Percentiles rank a stretch among this genome's conserved stretches.
These are phyloP conservation scores for Drosophila nr. perissopoda DNA, from an alignment of 2,888 invertebrate species.

Conservation along the genomic window DNA sequence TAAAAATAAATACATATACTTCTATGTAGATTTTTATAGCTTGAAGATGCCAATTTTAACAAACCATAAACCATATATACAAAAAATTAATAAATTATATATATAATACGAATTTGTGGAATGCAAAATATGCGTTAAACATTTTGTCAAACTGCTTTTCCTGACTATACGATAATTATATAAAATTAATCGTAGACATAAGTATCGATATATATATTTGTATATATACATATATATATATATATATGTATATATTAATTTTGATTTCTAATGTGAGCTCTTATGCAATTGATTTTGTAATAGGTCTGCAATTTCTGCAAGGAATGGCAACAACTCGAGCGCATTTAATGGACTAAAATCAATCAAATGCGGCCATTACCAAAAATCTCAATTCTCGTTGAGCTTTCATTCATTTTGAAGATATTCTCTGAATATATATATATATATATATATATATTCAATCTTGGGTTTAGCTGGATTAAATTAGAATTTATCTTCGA, in stretches of 20 bases:
- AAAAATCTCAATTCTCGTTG: background rate
- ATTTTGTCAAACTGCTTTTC: conserved; percentile 53
- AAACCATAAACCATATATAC: conserved; percentile 47
- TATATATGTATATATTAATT: conserved; percentile 14
- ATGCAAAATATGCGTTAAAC: conserved; percentile 65
- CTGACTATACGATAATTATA: conserved; percentile 25
- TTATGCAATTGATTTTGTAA: conserved; percentile 62
- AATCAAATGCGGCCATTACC: conserved; percentile 61
- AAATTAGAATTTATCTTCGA: background rate
- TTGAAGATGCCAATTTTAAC: conserved; percentile 30
- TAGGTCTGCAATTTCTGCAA: conserved; percentile 37
- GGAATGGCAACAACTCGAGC: conserved; percentile 35
- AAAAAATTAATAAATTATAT: conserved; percentile 5
- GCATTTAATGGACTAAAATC: conserved; percentile 78
- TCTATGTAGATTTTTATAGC: conserved; percentile 56
- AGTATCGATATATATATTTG: conserved; percentile 10
- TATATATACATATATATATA: background rate
- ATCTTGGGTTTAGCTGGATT: background rate
- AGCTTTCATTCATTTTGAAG: background rate
- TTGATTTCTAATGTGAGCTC: conserved; percentile 2
- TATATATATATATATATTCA: background rate
- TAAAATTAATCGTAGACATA: conserved; percentile 41
- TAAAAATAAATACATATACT: conserved; percentile 61
- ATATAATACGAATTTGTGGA: conserved; percentile 48
- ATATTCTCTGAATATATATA: background rate